Evolutionary conservation across 2,113 vertebrate species (phyloP).

Genomic region (Hyperoodon ampullatus): DNA sequence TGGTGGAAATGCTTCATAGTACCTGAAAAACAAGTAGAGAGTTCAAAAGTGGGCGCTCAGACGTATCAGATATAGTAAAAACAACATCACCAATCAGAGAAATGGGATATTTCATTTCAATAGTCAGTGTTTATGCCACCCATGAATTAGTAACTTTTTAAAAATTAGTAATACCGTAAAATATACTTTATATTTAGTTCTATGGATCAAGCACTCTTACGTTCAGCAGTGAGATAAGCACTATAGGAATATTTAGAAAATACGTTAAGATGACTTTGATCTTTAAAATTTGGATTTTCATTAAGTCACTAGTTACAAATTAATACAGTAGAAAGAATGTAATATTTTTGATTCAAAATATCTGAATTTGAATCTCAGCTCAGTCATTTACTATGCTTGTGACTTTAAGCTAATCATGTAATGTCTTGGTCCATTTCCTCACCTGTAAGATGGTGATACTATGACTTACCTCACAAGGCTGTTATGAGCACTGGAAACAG

Average conservation of each 20-base stretch:
- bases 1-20: constrained; percentile 99
- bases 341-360: neutral
- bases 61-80: rapidly evolving
- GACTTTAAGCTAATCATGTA: neutral
- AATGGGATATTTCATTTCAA: rapidly evolving
- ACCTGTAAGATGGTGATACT: rapidly evolving
- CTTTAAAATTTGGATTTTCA: neutral
- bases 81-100: neutral
- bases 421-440: neutral
- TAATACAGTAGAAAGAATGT: neutral
- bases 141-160: neutral
- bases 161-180: neutral
- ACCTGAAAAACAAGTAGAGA: constrained; percentile 86
- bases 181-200: neutral
- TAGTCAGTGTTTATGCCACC: neutral
- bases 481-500: neutral
- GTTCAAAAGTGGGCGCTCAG: neutral
- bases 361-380: neutral
- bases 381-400: neutral
- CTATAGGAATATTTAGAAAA: neutral
- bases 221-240: neutral
- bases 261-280: neutral
- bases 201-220: neutral
- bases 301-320: neutral
- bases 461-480: neutral